Percentiles rank a stretch among this genome's conserved stretches.
These are phyloP conservation scores for Acipenser oxyrinchus DNA, from an alignment of 2,797 vertebrate species.

Conservation along the genomic window DNA sequence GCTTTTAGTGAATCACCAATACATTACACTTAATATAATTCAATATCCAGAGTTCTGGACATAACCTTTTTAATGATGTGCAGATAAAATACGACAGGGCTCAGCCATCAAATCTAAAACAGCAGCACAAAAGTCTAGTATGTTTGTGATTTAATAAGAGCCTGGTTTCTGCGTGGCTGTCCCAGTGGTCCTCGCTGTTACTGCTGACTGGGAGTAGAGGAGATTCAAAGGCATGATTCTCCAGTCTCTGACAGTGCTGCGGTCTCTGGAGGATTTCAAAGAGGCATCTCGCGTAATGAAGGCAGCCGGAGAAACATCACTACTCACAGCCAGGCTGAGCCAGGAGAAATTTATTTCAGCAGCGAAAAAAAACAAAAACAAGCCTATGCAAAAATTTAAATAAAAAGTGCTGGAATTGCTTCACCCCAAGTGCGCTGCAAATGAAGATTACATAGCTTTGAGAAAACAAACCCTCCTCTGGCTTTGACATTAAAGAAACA, in stretches of 20 bases:
- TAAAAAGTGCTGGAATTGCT: conserved; percentile 1
- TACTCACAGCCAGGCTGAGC: not conserved
- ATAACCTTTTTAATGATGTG: not conserved
- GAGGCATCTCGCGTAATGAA: not conserved
- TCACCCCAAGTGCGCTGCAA: not conserved
- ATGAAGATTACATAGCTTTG: not conserved
- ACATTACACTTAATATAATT: too few species aligned
- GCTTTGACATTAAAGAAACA: too few species aligned
- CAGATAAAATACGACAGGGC: not conserved
- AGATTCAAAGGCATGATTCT: not conserved
- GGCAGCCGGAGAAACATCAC: not conserved
- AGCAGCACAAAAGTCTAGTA: not conserved
- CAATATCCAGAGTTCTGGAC: too few species aligned
- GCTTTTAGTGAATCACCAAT: too few species aligned
- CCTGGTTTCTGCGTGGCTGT: not conserved
- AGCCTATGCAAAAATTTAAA: not conserved
- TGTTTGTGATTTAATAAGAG: not conserved
- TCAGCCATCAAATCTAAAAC: not conserved
- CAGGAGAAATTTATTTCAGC: conserved; percentile 4
- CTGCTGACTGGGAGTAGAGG: not conserved
- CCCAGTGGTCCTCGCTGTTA: too few species aligned
- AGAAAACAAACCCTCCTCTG: not conserved
- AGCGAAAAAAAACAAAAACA: not conserved
- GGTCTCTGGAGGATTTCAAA: not conserved
- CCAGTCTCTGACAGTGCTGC: too few species aligned